Percentiles rank a stretch among this genome's conserved stretches.
These are phyloP conservation scores for Percina caprodes DNA, from an alignment of 2,113 vertebrate genomes.

Conservation along the genomic window DNA sequence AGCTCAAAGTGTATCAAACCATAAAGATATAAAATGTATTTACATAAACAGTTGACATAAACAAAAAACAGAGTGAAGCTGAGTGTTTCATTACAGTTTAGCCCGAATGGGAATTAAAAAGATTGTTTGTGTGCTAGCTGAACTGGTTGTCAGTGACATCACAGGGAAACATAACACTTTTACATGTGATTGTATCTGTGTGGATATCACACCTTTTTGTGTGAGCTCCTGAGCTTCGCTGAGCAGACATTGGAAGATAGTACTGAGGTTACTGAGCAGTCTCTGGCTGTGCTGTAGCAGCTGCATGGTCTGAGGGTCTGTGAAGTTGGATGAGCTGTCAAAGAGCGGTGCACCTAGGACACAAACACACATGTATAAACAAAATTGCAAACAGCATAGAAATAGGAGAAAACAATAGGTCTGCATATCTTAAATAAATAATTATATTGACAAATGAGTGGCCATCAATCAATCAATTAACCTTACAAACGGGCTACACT, in stretches of 20 bases:
- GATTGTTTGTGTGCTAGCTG: not conserved
- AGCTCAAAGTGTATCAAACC: not conserved
- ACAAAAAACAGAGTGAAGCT: not conserved
- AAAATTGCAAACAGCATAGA: not conserved
- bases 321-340: conserved; percentile 93
- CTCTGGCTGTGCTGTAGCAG: conserved; percentile 92
- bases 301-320: conserved; percentile 92
- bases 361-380: conserved; percentile 9
- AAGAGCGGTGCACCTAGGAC: conserved; percentile 90
- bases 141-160: not conserved
- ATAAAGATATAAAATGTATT: not conserved
- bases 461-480: not conserved
- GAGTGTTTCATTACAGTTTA: not conserved
- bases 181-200: not conserved
- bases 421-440: not conserved
- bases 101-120: not conserved
- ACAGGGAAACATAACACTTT: not conserved
- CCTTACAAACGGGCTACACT: not conserved
- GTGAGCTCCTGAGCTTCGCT: conserved; percentile 92
- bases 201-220: conserved; percentile 66
- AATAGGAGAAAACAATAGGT: not conserved
- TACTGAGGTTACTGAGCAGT: conserved; percentile 90
- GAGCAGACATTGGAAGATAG: conserved; percentile 91
- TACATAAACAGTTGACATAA: not conserved
- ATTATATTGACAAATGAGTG: not conserved